Evolutionary conservation across 2,888 invertebrate species (phyloP).

Genomic region (Phasia obesa): DNA sequence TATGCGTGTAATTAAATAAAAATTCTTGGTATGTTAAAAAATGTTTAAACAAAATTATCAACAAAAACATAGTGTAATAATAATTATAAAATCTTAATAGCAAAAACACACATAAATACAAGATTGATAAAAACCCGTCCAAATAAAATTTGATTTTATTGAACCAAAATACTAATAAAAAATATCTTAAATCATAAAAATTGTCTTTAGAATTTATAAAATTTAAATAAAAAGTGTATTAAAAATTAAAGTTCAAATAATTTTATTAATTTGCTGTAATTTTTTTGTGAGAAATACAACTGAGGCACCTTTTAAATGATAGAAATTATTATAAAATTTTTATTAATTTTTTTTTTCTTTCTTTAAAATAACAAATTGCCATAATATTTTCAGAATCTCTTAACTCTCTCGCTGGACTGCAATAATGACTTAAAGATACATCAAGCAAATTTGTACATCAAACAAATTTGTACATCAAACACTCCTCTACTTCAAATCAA

Average conservation of each 20-base stretch:
- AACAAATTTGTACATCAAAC: too few species aligned
- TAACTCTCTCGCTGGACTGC: too few species aligned
- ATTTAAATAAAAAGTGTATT: neutral
- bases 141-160: slow-evolving; percentile 77
- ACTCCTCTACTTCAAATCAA: too few species aligned
- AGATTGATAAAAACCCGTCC: slow-evolving; percentile 80
- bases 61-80: slow-evolving; percentile 29
- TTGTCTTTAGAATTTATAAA: neutral
- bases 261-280: slow-evolving; percentile 15
- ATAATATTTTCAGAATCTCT: too few species aligned
- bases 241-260: neutral
- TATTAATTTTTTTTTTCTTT: too few species aligned
- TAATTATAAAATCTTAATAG: slow-evolving; percentile 54
- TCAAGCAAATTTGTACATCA: too few species aligned
- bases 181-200: slow-evolving; percentile 40
- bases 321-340: neutral
- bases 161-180: slow-evolving; percentile 67
- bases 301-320: neutral
- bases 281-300: neutral
- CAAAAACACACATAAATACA: slow-evolving; percentile 69
- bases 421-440: too few species aligned
- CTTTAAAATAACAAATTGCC: too few species aligned
- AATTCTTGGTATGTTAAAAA: slow-evolving; percentile 5
- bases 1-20: too few species aligned
- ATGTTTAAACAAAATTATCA: slow-evolving; percentile 35